Conservation (phyloP, 2,888 invertebrate genomes). For the Tinea pellionella region DNA sequence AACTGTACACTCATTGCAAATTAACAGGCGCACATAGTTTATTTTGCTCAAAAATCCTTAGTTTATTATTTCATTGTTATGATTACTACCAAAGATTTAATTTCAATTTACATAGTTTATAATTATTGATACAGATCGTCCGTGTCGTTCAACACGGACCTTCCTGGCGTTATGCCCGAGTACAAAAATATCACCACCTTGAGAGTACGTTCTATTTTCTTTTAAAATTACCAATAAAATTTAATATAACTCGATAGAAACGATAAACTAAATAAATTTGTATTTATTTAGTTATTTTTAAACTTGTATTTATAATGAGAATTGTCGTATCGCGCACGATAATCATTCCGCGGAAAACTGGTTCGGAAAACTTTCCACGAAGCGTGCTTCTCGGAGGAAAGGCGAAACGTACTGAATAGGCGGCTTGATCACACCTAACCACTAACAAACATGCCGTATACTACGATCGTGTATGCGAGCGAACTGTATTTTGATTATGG, state of each 20-base stretch:
- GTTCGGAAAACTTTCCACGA: not conserved
- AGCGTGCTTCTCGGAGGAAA: not conserved
- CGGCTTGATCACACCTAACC: not conserved
- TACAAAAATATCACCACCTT: slow-evolving; percentile 54
- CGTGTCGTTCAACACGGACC: slow-evolving; percentile 8
- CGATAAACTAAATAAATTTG: not conserved
- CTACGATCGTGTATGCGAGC: no score
- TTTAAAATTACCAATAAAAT: not conserved
- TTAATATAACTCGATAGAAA: not conserved
- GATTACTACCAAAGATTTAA: slow-evolving; percentile 17
- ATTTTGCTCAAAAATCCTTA: not conserved
- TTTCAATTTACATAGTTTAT: slow-evolving; percentile 3
- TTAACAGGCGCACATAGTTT: not conserved
- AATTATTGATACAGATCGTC: slow-evolving; percentile 1
- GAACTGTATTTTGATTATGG: no score
- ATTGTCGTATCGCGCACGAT: not conserved
- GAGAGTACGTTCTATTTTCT: slow-evolving; percentile 21
- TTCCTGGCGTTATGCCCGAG: slow-evolving; percentile 47
- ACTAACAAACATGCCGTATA: no score
- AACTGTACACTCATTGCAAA: slow-evolving; percentile 34
- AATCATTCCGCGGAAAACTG: not conserved
- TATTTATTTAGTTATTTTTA: not conserved
- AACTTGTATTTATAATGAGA: not conserved
- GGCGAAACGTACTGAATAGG: not conserved
- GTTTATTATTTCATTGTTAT: not conserved